Percentiles rank a stretch among this genome's conserved stretches.
These are phyloP conservation scores for Sphyrna mokarran DNA, from an alignment of 2,113 vertebrate genomes.

Conservation along the genomic window DNA sequence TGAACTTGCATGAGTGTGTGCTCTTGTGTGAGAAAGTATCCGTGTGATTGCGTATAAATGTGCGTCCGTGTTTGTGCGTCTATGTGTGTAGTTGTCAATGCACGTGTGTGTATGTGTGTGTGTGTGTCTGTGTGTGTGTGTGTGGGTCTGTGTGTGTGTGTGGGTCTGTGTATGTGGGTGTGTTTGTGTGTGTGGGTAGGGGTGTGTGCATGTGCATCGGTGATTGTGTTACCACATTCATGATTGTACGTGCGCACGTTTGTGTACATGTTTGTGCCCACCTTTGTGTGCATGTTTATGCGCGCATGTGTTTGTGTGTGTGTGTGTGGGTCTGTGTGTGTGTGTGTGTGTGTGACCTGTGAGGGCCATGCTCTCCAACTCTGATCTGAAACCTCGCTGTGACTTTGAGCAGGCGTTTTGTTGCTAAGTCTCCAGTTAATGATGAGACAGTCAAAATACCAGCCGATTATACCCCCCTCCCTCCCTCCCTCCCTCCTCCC, in stretches of 20 bases:
- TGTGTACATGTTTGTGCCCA: conserved; percentile 45
- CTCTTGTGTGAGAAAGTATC: neutral
- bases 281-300: conserved; percentile 42
- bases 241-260: neutral
- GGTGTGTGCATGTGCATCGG: no score
- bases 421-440: conserved; percentile 66
- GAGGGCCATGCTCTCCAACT: conserved; percentile 37
- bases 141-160: neutral
- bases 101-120: no score
- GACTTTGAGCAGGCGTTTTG: conserved; percentile 64
- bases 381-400: conserved; percentile 54
- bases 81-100: neutral
- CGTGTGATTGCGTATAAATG: neutral
- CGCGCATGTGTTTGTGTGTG: conserved; percentile 53
- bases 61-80: neutral
- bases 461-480: conserved; percentile 56
- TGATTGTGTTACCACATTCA: no score
- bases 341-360: conserved; percentile 61
- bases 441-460: conserved; percentile 63
- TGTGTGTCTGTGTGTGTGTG: no score
- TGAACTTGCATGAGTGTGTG: neutral
- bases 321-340: conserved; percentile 54
- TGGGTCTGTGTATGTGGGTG: neutral
- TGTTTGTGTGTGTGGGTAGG: no score
- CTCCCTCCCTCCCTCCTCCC: conserved; percentile 53